phyloP scores from a whole-genome alignment of 2,888 invertebrate genomes.

The Globia sparganii region DNA sequence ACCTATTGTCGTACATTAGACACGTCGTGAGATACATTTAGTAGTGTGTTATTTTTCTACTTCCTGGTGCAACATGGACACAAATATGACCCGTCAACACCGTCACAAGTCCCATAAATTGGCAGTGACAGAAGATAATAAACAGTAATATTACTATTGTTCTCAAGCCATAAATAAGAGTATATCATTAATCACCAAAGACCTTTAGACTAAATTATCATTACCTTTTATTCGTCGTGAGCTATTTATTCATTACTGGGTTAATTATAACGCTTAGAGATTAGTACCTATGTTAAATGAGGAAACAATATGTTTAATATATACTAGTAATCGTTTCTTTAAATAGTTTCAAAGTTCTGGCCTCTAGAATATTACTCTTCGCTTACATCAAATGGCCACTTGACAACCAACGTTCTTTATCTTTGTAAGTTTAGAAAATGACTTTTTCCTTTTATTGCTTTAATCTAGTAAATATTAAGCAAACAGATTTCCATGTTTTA shows the following conservation, averaged over 20 bases:
- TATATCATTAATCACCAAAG: constrained; percentile 15
- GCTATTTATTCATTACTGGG: constrained; percentile 30
- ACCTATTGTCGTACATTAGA: background rate
- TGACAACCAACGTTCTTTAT: constrained; percentile 6
- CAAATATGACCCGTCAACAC: background rate
- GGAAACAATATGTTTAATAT: constrained; percentile 15
- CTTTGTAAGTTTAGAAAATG: background rate
- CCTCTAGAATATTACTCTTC: background rate
- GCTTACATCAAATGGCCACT: background rate
- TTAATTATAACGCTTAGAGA: constrained; percentile 15
- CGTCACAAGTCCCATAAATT: background rate
- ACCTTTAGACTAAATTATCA: background rate
- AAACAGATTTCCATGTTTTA: constrained; percentile 29
- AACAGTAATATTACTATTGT: constrained; percentile 20
- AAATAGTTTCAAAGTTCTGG: background rate
- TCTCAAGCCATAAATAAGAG: constrained; percentile 7
- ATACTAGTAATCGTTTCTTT: no score
- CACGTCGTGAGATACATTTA: background rate
- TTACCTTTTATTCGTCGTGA: constrained; percentile 6
- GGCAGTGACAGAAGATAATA: background rate
- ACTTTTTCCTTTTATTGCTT: constrained; percentile 3
- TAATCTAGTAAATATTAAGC: constrained; percentile 14
- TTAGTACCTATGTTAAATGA: background rate
- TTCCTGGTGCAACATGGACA: background rate
- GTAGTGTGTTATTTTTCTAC: background rate